A percentile compares a stretch with the other conserved stretches of the same genome.
Evolutionary conservation across 2,888 invertebrate species (phyloP).

Genomic region (Pecten maximus): DNA sequence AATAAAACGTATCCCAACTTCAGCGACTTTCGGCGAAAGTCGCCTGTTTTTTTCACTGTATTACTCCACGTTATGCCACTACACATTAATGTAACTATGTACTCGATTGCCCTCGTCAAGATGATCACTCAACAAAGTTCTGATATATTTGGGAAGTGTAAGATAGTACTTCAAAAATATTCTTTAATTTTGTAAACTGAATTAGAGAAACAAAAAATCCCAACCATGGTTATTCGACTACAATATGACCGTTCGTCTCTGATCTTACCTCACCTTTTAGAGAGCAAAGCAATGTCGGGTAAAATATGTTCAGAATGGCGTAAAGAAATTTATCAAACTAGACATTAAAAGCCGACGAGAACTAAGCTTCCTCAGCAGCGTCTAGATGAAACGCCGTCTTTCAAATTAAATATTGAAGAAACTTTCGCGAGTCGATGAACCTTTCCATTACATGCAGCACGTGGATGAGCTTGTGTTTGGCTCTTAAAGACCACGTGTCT

Average conservation of each 20-base stretch:
- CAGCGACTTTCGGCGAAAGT: too few species aligned
- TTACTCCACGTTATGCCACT: too few species aligned
- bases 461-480: not conserved
- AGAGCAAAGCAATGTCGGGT: not conserved
- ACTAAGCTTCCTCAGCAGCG: not conserved
- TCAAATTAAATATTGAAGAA: constrained; percentile 14
- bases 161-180: too few species aligned
- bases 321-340: not conserved
- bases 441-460: not conserved
- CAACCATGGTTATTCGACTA: not conserved
- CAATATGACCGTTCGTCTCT: not conserved
- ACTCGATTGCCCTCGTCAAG: too few species aligned
- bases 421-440: not conserved
- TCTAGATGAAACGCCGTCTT: not conserved
- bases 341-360: not conserved
- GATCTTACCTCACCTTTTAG: not conserved
- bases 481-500: not conserved
- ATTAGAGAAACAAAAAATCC: too few species aligned
- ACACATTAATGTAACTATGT: too few species aligned
- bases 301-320: not conserved
- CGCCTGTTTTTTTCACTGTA: too few species aligned
- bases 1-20: too few species aligned
- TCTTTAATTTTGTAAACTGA: too few species aligned
- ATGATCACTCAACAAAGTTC: too few species aligned
- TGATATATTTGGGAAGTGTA: too few species aligned